Evolutionary conservation across 2,797 vertebrate genomes (phyloP), one percentile per base, ranked within the genome.

Genomic region (Acipenser transmontanus): DNA sequence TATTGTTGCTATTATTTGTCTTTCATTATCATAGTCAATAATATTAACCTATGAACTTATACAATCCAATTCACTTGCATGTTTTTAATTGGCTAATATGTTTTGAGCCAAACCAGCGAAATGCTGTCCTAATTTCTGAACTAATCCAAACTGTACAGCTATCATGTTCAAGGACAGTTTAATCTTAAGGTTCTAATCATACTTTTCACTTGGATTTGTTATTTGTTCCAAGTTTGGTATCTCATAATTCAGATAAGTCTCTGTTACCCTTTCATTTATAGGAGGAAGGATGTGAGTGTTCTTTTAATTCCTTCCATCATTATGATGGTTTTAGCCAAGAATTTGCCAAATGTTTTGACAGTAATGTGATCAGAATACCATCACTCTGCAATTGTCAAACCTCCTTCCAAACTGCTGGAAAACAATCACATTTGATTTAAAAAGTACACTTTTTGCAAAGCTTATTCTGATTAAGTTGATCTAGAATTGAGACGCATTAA

Each of bases 221-320:
- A n/a, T 13, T n/a, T n/a, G 54, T 57, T 57, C 54, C 54, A 57
- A 47, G 14, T 64, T 12, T 54, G 17, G 63, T 52, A 54, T 64
- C 63, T 64, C 49, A 64, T 64, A 64, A 64, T 52, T 64, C 10
- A 47, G 60, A 69, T 73, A 65, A 68, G 65, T 6, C 48, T 63
- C 12, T 49, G 6, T 47, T 71, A 67, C 48, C 1, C 1, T 69
- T 62, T 61, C 61, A 49, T 34, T 74, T 64, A 63, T 0, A 52
- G 68, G 64, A 66, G 61, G 12, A 3, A 70, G 59, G 49, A 66
- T 54, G 0, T 12, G 59, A 74, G 49, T 7, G 2, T 0, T 65
- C 8, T 0, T 71, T 73, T 66, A 66, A 64, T 62, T 62, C 34
- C 50, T 73, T 68, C 64, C 51, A 57, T n/a, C 0, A 0, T 0